Percentiles rank a stretch among this genome's conserved stretches.
Evolutionary conservation across 2,113 vertebrate species (phyloP).

Genomic region (Platycercus adscitus): DNA sequence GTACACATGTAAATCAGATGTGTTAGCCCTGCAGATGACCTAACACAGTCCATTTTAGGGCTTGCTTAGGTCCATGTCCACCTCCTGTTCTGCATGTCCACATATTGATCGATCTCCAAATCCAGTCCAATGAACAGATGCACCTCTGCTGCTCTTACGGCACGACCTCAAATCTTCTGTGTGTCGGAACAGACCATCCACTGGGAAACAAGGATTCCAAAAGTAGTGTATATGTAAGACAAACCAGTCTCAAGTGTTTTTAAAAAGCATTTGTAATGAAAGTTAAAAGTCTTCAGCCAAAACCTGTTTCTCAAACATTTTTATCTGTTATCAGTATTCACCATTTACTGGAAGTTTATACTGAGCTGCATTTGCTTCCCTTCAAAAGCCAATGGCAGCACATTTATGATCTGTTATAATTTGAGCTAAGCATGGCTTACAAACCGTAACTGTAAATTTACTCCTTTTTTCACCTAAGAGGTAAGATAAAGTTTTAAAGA

Average conservation of each 20-base stretch:
- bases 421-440: slow-evolving; percentile 22
- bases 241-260: background rate
- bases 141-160: rapidly evolving
- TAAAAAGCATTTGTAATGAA: background rate
- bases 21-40: rapidly evolving
- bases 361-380: background rate
- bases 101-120: rapidly evolving
- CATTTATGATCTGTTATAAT: background rate
- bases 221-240: background rate
- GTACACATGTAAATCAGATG: background rate
- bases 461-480: background rate
- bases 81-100: background rate
- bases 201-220: background rate
- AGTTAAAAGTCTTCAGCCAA: background rate
- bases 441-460: background rate
- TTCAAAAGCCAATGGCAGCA: slow-evolving; percentile 12
- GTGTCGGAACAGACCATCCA: background rate
- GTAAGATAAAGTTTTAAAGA: background rate
- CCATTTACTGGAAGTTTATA: background rate
- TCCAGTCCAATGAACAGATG: background rate
- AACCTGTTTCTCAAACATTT: background rate
- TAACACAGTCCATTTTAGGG: background rate
- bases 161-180: background rate
- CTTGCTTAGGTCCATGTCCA: background rate
- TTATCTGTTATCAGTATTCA: background rate